Conservation (phyloP, 2,113 vertebrate species). For the Clarias gariepinus region DNA sequence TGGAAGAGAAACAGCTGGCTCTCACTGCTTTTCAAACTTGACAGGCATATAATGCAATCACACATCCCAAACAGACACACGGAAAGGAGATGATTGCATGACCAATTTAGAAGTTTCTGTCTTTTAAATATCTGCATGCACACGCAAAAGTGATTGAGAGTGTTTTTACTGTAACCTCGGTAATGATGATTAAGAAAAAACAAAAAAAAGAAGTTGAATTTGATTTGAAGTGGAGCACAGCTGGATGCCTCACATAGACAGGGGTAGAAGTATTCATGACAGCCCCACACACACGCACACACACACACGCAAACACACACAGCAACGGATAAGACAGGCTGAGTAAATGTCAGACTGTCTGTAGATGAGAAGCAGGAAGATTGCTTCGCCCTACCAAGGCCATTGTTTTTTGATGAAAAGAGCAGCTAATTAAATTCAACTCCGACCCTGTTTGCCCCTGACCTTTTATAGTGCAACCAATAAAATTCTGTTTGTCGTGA, state of each 20-base stretch:
- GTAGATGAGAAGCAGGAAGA: background rate
- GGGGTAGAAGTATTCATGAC: background rate
- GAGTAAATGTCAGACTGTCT: constrained; percentile 25
- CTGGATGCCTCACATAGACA: constrained; percentile 3
- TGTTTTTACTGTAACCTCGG: background rate
- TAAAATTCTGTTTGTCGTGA: background rate
- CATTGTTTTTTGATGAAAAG: background rate
- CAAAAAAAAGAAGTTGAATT: background rate
- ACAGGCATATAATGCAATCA: constrained; percentile 18
- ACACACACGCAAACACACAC: constrained; percentile 1
- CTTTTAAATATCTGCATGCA: constrained; percentile 20
- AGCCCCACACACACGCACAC: background rate
- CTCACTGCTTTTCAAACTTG: constrained; percentile 56
- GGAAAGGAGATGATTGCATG: constrained; percentile 1
- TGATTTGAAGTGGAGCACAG: constrained; percentile 32
- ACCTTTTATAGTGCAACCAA: background rate
- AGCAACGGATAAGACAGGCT: background rate
- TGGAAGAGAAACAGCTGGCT: constrained; percentile 66
- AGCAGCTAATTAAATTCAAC: constrained; percentile 17
- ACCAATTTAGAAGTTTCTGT: background rate
- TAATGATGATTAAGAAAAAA: background rate
- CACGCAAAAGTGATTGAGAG: constrained; percentile 7
- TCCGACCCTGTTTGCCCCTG: background rate
- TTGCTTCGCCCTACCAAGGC: background rate
- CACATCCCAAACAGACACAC: background rate